Base-by-base conservation (phyloP, 2,797 vertebrate genomes). In the Phoebastria nigripes region DNA sequence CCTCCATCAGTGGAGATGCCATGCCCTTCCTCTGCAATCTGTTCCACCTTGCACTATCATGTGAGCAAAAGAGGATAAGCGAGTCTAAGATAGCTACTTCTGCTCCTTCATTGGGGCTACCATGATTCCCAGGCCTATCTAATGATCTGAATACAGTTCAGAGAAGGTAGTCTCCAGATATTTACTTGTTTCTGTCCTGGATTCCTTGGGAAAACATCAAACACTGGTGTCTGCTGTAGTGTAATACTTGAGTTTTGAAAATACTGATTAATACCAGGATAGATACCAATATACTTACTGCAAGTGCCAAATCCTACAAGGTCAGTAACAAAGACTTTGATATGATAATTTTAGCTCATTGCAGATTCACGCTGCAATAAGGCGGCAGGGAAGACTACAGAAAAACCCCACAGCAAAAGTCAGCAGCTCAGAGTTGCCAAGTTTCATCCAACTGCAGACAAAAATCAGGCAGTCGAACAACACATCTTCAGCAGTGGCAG, bases 301-400 rank as follows among this genome's bases (percentile, higher is more conserved):
- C 93, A 95, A 94, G 85, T 93, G 93, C 95, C 91, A 94, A 96
- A 89, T 95, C 76, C 91, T 97, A 94, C 79, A 89, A 88, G 69
- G 85, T 94, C 93, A 95, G 89, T 93, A 90, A 95, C 59, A 87
- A 94, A 93, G 94, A 94, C 81, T 97, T 95, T 85, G 90, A 96
- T 97, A 93, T 80, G 90, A 33, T 92, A 95, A 95, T 93, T 96
- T 96, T 65, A 95, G 67, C 87, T 96, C 89, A 88, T 37, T 95
- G 89, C 89, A 95, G 93, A 93, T 94, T 94, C 86, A 89, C 94
- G 91, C 91, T 95, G 95, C 94, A 95, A 59, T 87, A 90, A 94
- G 44, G 92, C 79, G 90, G 70, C 63, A 96, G 94, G 93, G 93
- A 97, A 96, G 94, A 96, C 94, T 94, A 97, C 95, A 96, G 92